These are phyloP conservation scores for Bothrops jararaca DNA, from an alignment of 2,113 vertebrate genomes.

Conservation along the genomic window DNA sequence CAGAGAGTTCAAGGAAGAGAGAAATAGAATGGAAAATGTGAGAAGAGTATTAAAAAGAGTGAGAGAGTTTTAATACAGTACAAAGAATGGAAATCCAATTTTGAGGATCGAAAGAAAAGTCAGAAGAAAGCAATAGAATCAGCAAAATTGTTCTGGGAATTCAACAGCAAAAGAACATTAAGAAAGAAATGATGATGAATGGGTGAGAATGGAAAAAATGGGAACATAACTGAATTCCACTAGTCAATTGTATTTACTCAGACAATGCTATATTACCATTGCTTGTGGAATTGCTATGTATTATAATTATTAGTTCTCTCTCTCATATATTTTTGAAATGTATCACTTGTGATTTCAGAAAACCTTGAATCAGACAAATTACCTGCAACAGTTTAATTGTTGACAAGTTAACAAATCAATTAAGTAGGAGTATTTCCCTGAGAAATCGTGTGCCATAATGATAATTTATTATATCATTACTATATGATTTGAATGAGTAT, in stretches of 20 bases:
- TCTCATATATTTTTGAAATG: not conserved
- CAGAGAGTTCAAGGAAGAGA: not conserved
- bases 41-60: not conserved
- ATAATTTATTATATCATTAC: not conserved
- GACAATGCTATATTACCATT: not conserved
- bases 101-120: not conserved
- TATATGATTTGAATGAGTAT: not conserved
- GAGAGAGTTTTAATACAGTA: not conserved
- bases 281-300: not conserved
- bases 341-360: not conserved
- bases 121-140: not conserved
- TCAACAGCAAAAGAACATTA: not conserved
- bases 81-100: not conserved
- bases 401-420: not conserved
- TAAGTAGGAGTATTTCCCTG: not conserved
- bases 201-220: not conserved
- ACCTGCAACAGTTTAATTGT: not conserved
- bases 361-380: not conserved
- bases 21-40: not conserved
- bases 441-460: not conserved
- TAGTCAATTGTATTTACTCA: not conserved
- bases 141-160: not conserved
- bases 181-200: not conserved
- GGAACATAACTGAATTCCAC: not conserved
- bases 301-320: not conserved